Conservation (phyloP, 2,888 invertebrate genomes). For the Creontiades dilutus region DNA sequence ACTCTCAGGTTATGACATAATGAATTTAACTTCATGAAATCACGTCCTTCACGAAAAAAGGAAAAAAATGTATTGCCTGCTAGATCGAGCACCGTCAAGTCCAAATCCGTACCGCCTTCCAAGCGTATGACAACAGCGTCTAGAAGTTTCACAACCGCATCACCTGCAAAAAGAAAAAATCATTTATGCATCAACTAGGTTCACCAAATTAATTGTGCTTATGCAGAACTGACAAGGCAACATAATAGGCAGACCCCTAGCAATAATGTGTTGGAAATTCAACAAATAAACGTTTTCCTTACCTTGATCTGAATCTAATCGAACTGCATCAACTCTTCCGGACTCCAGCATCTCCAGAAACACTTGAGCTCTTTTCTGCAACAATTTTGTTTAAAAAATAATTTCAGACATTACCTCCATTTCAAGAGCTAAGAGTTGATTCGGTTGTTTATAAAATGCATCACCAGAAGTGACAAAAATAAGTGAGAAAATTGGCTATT, state of each 20-base stretch:
- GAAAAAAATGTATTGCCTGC: constrained; percentile 44
- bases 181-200: constrained; percentile 85
- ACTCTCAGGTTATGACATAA: not conserved
- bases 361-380: constrained; percentile 90
- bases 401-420: too few species aligned
- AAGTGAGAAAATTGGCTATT: constrained; percentile 38
- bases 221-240: too few species aligned
- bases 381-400: not conserved
- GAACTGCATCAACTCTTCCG: constrained; percentile 86
- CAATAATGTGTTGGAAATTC: too few species aligned
- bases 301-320: constrained; percentile 90
- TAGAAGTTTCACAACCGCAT: constrained; percentile 85
- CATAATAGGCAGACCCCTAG: too few species aligned
- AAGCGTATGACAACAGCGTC: constrained; percentile 98
- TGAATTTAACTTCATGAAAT: not conserved
- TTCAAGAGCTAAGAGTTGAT: too few species aligned
- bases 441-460: too few species aligned
- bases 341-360: constrained; percentile 90
- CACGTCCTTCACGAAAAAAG: not conserved
- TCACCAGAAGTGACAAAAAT: constrained; percentile 68
- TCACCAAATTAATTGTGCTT: constrained; percentile 82
- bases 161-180: constrained; percentile 76
- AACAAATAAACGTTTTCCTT: not conserved
- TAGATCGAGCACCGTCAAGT: constrained; percentile 90
- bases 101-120: constrained; percentile 95